Percentiles rank a stretch among this genome's conserved stretches.
These are phyloP conservation scores for Cyclophora albipunctata DNA, from an alignment of 2,888 invertebrate genomes.

Conservation along the genomic window DNA sequence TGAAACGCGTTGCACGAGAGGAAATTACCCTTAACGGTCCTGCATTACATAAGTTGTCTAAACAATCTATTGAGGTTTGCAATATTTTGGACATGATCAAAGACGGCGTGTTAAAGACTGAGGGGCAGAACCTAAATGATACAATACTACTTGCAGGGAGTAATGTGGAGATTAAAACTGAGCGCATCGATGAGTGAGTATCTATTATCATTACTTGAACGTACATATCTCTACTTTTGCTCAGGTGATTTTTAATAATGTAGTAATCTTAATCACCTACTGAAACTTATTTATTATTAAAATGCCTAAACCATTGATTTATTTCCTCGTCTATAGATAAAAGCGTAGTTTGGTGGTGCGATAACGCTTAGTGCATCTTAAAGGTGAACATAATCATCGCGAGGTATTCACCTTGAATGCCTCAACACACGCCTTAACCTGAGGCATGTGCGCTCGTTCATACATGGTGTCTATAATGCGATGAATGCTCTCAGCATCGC, in stretches of 20 bases:
- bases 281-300: neutral
- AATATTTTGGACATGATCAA: constrained; percentile 51
- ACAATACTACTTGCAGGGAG: constrained; percentile 31
- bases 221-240: neutral
- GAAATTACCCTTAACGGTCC: constrained; percentile 51
- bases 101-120: constrained; percentile 44
- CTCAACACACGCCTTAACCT: no score
- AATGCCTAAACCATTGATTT: neutral
- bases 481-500: no score
- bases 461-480: no score
- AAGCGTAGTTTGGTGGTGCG: no score
- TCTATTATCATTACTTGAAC: neutral
- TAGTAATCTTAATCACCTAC: neutral
- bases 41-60: constrained; percentile 42
- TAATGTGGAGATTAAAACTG: constrained; percentile 61
- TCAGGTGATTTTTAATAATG: neutral
- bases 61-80: constrained; percentile 57
- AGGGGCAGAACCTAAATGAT: constrained; percentile 41
- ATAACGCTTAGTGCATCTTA: no score
- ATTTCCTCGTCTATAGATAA: no score
- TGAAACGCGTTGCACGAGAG: constrained; percentile 67
- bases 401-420: no score
- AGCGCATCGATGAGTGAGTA: constrained; percentile 65
- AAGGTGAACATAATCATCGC: no score
- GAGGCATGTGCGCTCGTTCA: no score